Conservation (phyloP, 1,140 invertebrate species). For the Diorhabda elongata region DNA sequence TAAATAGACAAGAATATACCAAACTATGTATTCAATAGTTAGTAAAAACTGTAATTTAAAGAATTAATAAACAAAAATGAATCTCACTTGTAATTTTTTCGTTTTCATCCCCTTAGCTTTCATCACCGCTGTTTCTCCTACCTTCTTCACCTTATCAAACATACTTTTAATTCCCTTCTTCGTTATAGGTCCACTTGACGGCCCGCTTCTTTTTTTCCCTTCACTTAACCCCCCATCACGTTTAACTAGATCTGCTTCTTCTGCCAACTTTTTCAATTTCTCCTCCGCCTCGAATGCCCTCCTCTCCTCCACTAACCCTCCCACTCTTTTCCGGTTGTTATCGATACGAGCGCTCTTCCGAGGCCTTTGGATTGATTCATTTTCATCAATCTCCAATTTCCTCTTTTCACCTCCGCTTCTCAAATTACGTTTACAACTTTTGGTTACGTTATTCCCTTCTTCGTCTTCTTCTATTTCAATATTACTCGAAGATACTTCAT, state of each 20-base stretch:
- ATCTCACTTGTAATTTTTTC: slow-evolving; percentile 7
- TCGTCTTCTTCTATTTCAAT: slow-evolving; percentile 34
- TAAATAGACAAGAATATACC: no score
- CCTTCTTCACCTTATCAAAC: slow-evolving; percentile 21
- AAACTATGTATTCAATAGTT: no score
- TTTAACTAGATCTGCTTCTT: slow-evolving; percentile 18
- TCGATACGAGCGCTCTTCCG: slow-evolving; percentile 31
- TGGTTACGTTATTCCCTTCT: background rate
- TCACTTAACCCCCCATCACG: slow-evolving; percentile 17
- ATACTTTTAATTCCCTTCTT: slow-evolving; percentile 26
- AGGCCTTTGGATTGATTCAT: background rate
- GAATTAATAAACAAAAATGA: no score
- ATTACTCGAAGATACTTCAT: slow-evolving; percentile 56
- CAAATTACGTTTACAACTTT: slow-evolving; percentile 14
- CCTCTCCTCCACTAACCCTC: slow-evolving; percentile 16
- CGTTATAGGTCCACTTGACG: slow-evolving; percentile 15
- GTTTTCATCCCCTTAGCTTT: background rate
- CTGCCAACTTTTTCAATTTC: slow-evolving; percentile 29
- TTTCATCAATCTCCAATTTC: slow-evolving; percentile 20
- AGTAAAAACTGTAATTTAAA: no score
- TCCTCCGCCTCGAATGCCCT: slow-evolving; percentile 27
- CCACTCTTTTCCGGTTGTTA: slow-evolving; percentile 23
- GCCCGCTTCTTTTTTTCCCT: slow-evolving; percentile 23
- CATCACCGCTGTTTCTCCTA: slow-evolving; percentile 6
- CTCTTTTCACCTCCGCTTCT: slow-evolving; percentile 17